Conservation (phyloP, 2,888 invertebrate species). For the Kuschelorhynchus macadamiae region DNA sequence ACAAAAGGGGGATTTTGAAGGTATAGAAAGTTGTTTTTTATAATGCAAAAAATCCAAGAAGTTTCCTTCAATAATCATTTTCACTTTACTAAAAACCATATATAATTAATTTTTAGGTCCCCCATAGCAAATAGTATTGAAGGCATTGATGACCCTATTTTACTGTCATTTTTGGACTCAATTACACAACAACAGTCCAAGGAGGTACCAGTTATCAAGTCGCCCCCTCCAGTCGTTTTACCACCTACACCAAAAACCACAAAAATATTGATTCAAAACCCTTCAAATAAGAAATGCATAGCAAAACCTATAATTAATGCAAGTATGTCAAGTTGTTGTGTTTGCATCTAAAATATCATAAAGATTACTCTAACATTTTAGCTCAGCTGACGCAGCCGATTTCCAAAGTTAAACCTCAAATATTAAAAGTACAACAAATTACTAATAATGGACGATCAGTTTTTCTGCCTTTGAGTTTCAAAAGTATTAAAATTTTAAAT, state of each 20-base stretch:
- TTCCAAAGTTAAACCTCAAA: conserved; percentile 59
- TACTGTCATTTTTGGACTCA: conserved; percentile 58
- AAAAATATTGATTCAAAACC: conserved; percentile 64
- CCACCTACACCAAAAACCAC: conserved; percentile 56
- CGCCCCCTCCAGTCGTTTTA: conserved; percentile 23
- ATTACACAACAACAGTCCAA: conserved; percentile 49
- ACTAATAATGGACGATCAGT: conserved; percentile 73
- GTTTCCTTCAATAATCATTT: no score
- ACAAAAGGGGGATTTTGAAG: no score
- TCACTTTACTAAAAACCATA: no score
- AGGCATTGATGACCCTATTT: conserved; percentile 57
- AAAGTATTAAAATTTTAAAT: conserved; percentile 82
- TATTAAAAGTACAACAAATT: conserved; percentile 66
- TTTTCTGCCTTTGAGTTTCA: conserved; percentile 80
- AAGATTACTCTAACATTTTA: no score
- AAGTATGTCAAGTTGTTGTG: conserved; percentile 53
- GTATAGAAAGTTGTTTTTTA: no score
- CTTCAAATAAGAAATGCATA: conserved; percentile 63
- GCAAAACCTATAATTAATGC: conserved; percentile 62
- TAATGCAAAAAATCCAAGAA: no score
- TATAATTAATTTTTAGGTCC: conserved; percentile 48
- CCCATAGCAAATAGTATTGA: conserved; percentile 56
- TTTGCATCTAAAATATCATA: no score
- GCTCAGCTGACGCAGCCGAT: conserved; percentile 57
- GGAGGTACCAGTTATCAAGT: conserved; percentile 41